Base-by-base conservation (phyloP, 1,140 invertebrate species). In the Drosophila albomicans region DNA sequence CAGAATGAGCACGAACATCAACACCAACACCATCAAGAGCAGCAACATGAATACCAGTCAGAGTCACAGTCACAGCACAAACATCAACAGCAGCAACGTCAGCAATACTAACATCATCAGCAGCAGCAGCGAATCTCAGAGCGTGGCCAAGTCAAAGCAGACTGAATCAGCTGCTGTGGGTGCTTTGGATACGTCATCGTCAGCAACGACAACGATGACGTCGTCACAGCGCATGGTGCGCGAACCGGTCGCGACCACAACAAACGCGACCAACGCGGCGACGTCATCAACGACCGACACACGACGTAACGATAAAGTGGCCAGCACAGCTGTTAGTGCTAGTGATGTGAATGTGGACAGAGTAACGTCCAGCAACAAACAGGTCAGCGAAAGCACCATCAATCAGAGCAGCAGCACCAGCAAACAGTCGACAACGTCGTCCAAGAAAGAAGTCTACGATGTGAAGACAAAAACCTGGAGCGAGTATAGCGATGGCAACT, bases 401-500 rank as follows among this genome's bases (percentile, higher is more conserved):
- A 67, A 67, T 11, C 65, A 56, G 4, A 57, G 78, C 28, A 80
- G 80, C 64, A 69, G 62, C 32, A 79, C 54, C 48, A 81, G 54
- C n/a, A 88, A 88, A 15, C 77, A 88, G 38, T 76, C 78, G 8
- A 68, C 66, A 1, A 62, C 80, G 0, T 59, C 69, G 0, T 81
- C 85, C 6, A 92, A 91, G 51, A 92, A 92, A 41, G 91, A 93
- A 56, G 77, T 93, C 7, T 92, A 90, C 63, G 92, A 93, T 43
- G 77, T 87, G 6, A 93, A 93, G 73, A 92, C 92, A 8, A 93
- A 93, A 46, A 92, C 85, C n/a, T 93, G 92, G 92, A 91, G 65
- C 7, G 91, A 92, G 49, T 76, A 72, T 11, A 89, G 91, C 73
- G 90, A 90, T 64, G 88, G 86, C n/a, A 70, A 25, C 35, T 66